Evolutionary conservation across 2,888 invertebrate species (phyloP).

Genomic region (Ganaspis brasiliensis): DNA sequence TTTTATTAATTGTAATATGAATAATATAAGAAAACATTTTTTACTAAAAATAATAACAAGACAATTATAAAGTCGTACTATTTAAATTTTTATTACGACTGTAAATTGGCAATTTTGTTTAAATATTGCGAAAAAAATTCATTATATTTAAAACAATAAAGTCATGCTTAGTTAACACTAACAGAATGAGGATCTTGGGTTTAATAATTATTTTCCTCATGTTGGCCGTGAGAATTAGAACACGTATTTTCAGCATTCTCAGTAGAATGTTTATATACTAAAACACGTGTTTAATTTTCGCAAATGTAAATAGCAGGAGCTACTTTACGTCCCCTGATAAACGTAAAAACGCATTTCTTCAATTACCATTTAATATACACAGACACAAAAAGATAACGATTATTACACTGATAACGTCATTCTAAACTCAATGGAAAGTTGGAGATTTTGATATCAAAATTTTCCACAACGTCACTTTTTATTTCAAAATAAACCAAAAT

Average conservation of each 20-base stretch:
- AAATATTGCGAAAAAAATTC: background rate
- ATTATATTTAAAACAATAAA: background rate
- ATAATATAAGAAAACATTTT: too few species aligned
- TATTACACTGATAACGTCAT: conserved; percentile 2
- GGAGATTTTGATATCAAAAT: conserved; percentile 5
- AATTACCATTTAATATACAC: background rate
- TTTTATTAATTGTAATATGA: too few species aligned
- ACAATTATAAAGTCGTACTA: conserved; percentile 15
- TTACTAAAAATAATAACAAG: too few species aligned
- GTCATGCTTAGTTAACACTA: conserved; percentile 8
- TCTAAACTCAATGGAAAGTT: too few species aligned
- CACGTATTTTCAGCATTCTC: conserved; percentile 31
- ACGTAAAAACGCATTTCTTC: background rate
- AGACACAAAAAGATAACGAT: conserved; percentile 11
- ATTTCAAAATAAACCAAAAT: background rate
- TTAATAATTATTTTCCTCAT: conserved; percentile 33
- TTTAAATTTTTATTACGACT: conserved; percentile 25
- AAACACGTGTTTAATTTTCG: conserved; percentile 23
- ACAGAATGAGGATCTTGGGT: conserved; percentile 2
- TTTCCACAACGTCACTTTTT: background rate
- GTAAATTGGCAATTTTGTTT: background rate
- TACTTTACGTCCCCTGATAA: conserved; percentile 5
- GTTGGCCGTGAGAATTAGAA: conserved; percentile 26
- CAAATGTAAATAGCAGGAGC: conserved; percentile 16
- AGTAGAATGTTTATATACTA: conserved; percentile 36